Conservation (phyloP, 1,140 invertebrate species). For the Drosophila albomicans region DNA sequence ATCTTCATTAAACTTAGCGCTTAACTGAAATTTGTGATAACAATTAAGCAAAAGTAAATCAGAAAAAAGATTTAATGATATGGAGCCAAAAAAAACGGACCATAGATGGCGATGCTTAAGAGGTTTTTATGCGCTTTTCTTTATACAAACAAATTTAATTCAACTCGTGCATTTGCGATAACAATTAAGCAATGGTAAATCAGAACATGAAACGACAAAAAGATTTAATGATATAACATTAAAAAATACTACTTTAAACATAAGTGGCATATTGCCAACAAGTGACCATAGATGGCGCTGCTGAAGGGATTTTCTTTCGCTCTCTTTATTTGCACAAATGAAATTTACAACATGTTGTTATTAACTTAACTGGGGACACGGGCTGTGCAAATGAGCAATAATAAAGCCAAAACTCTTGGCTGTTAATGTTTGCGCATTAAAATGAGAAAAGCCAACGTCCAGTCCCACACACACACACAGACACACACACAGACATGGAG, state of each 20-base stretch:
- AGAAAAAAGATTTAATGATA: neutral
- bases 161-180: neutral
- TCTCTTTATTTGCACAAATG: slow-evolving; percentile 20
- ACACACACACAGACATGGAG: neutral
- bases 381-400: slow-evolving; percentile 74
- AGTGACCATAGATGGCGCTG: slow-evolving; percentile 8
- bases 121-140: too few species aligned
- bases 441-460: slow-evolving; percentile 50
- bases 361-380: slow-evolving; percentile 38
- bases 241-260: neutral
- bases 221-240: neutral
- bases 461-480: slow-evolving; percentile 6
- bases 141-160: too few species aligned
- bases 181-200: neutral
- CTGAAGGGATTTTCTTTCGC: neutral
- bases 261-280: neutral
- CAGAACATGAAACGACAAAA: neutral
- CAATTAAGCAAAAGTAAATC: slow-evolving; percentile 1
- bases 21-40: neutral
- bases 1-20: slow-evolving; percentile 5
- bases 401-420: slow-evolving; percentile 77
- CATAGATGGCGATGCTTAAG: too few species aligned
- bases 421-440: slow-evolving; percentile 76
- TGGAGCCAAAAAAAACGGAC: neutral
- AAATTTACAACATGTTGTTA: slow-evolving; percentile 32